Conservation (phyloP, 2,888 invertebrate genomes). For the Metalampra italica region DNA sequence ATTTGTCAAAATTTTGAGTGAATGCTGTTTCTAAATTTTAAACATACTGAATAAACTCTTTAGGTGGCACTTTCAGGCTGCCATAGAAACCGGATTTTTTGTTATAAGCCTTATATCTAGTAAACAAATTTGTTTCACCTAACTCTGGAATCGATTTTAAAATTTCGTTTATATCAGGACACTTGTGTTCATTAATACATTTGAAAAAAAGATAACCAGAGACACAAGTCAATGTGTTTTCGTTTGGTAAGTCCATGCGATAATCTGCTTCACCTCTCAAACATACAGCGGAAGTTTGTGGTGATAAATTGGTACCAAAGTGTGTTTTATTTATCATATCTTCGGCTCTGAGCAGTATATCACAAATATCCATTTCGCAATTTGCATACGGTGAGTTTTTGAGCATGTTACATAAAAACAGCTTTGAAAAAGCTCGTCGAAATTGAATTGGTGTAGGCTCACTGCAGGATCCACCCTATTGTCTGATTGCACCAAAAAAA, state of each 20-base stretch:
- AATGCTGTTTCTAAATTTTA: conserved; percentile 7
- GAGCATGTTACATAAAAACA: conserved; percentile 12
- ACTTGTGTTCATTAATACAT: conserved; percentile 10
- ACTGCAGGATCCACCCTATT: conserved; percentile 8
- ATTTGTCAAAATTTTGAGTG: conserved; percentile 6
- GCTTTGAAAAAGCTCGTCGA: conserved; percentile 13
- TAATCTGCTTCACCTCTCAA: conserved; percentile 12
- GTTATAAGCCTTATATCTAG: conserved; percentile 6
- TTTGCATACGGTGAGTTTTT: conserved; percentile 10
- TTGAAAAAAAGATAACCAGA: conserved; percentile 14
- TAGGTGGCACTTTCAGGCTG: conserved; percentile 5
- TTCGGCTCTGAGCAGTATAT: conserved; percentile 10
- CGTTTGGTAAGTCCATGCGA: conserved; percentile 12
- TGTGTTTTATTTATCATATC: conserved; percentile 4
- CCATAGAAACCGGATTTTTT: conserved; percentile 5
- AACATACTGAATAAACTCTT: conserved; percentile 5
- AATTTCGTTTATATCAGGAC: not conserved
- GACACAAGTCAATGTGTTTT: conserved; percentile 13
- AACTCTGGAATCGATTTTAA: conserved; percentile 1
- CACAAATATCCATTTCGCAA: conserved; percentile 10
- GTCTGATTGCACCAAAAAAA: conserved; percentile 9
- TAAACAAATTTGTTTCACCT: conserved; percentile 2
- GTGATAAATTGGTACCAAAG: not conserved
- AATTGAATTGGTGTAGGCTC: conserved; percentile 15
- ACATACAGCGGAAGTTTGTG: not conserved